Percentiles rank a stretch among this genome's conserved stretches.
phyloP scores from a whole-genome alignment of 2,113 vertebrate species.

The Podocnemis expansa region DNA sequence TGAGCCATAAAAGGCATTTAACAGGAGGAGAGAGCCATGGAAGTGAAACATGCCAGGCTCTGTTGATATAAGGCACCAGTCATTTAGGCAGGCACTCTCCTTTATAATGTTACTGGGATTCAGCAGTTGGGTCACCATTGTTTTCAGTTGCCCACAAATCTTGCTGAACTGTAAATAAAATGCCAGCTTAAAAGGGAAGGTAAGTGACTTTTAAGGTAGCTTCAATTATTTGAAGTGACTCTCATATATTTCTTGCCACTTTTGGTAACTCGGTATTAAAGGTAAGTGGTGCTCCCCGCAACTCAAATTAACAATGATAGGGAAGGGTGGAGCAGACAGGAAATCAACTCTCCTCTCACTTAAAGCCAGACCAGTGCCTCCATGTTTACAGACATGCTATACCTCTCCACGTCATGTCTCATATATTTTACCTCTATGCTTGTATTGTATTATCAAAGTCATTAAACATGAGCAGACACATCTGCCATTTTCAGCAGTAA shows the following conservation, averaged over 20 bases:
- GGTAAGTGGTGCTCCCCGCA: neutral
- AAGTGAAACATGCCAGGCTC: neutral
- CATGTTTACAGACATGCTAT: neutral
- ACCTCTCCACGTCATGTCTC: neutral
- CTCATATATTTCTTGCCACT: neutral
- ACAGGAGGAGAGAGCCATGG: neutral
- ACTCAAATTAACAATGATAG: neutral
- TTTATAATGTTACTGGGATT: neutral
- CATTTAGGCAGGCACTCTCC: neutral
- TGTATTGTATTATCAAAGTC: neutral
- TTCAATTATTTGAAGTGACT: neutral
- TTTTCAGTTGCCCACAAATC: neutral
- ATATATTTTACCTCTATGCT: neutral
- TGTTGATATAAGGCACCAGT: neutral
- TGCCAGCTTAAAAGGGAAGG: neutral
- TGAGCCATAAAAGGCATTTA: neutral
- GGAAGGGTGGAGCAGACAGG: neutral
- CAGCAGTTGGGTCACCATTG: neutral
- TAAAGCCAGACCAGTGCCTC: too few relatives aligned
- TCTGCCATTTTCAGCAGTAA: neutral
- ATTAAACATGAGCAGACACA: neutral
- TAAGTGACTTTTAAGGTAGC: neutral
- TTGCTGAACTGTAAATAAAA: neutral
- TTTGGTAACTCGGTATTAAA: neutral
- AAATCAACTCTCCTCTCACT: neutral